Conservation (phyloP, 2,888 invertebrate species). For the Caenorhabditis virilis region DNA sequence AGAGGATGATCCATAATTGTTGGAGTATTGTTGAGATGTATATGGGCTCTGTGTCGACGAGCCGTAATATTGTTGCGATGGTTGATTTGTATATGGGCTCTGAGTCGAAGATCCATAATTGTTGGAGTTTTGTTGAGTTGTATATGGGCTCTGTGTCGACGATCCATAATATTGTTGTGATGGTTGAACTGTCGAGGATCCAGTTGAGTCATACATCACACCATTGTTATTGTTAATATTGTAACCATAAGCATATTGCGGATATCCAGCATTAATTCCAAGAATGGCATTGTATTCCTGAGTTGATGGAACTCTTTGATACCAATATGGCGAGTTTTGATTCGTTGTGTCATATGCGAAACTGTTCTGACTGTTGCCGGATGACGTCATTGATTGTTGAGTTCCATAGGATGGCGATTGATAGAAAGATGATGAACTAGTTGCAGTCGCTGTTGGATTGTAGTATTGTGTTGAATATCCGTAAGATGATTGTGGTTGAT, state of each 20-base stretch:
- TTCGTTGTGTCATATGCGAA: slow-evolving; percentile 26
- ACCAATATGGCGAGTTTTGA: slow-evolving; percentile 27
- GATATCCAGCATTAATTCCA: slow-evolving; percentile 34
- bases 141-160: background rate
- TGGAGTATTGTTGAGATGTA: too few relatives aligned
- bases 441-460: slow-evolving; percentile 13
- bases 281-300: slow-evolving; percentile 29
- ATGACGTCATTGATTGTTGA: background rate
- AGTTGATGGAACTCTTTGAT: slow-evolving; percentile 31
- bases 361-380: slow-evolving; percentile 5
- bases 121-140: background rate
- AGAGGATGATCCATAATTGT: too few relatives aligned
- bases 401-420: background rate
- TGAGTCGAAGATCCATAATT: background rate
- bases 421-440: slow-evolving; percentile 4
- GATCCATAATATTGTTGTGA: slow-evolving; percentile 1
- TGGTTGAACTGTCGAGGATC: too few relatives aligned
- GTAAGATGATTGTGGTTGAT: slow-evolving; percentile 15
- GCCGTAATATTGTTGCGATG: too few relatives aligned
- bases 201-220: too few relatives aligned
- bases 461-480: slow-evolving; percentile 25
- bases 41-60: too few relatives aligned
- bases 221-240: too few relatives aligned
- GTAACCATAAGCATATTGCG: slow-evolving; percentile 12
- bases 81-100: background rate